Evolutionary conservation across 2,113 vertebrate genomes (phyloP), one percentile per base, ranked within the genome.

Genomic region (Gymnocephalus cernua): DNA sequence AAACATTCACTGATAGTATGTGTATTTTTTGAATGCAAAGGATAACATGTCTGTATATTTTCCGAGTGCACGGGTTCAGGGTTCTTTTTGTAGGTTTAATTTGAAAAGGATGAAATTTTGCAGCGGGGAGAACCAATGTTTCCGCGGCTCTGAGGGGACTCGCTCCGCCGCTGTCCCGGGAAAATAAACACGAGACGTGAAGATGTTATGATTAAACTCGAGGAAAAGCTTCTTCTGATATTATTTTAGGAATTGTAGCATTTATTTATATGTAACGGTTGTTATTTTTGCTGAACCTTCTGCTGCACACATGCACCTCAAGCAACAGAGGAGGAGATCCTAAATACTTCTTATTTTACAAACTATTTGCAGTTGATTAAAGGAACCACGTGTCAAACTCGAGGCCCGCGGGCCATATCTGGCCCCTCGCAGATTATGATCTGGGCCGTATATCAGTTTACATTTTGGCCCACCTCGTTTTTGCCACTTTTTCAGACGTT

Each of bases 11-110:
- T 91, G 90, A 93, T 91, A 89, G 85, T 84, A 64, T 93, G 91
- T 93, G 88, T 94, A 94, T 94, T 94, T 38, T 95, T 93, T 79
- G 25, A 90, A 92, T 82, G 84, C 79, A 71, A 90, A 93, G 85
- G 77, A 91, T 91, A 94, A 93, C 92, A 93, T 90, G 92, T 94
- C 90, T 93, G 92, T 94, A 90, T 94, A 94, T 94, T 94, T 92
- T 93, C 85, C 63, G 65, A 90, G 83, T 27, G 23, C 77, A 82
- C 32, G 80, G 74, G 83, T 87, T 88, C 84, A 76, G 79, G 76
- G 73, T 73, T 79, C 75, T 87, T 93, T 38, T 88, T 92, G 83
- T 86, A 82, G 83, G 45, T 93, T 92, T 92, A 89, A 92, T 93
- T 90, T 84, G 58, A 92, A 91, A 91, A 88, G 87, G 85, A 92